Base-by-base conservation (phyloP, 2,888 invertebrate species). In the Hipparchia semele region DNA sequence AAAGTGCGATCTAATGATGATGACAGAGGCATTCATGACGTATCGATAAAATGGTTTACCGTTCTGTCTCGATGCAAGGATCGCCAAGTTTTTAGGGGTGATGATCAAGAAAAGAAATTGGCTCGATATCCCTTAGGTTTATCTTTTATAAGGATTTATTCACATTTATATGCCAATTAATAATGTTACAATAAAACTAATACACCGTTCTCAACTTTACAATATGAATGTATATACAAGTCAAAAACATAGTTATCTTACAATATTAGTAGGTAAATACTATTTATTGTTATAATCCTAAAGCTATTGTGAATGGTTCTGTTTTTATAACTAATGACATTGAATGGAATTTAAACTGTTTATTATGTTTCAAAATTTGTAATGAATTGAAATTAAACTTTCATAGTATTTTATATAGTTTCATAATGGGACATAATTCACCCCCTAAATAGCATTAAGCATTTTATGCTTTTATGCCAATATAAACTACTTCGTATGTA, bases 21-120 rank as follows among this genome's bases (percentile, higher is more conserved):
- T 91, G 91, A 91, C 91, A 92, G 91, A 91, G 91, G 93, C 93
- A 93, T 93, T 92, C 93, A 92, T 90, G 91, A 93, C 88, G 87
- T 89, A 92, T 91, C 91, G 91, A 92, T 89, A 91, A 92, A 92
- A 90, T 92, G 90, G 83, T 91, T 93, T 93, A 93, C 93, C 93
- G 92, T 94, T 90, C 87, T 85, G 85, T 90, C 90, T 91, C 89
- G 92, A 89, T 85, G 92, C 87, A 86, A 90, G 90, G 91, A 86
- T 88, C 91, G 91, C 91, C 92, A 86, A 87, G 87, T 85, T 80
- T 85, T 80, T 85, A 54, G 85, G 88, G 89, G 79, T 87, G 90
- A 90, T 87, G 89, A 83, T 83, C 83, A 85, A 85, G 84, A 85
- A 90, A 90, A 85, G 79, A 90, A 90, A 90, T 86, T 84, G 87